These are phyloP conservation scores for Petrosia ficiformis DNA, from an alignment of 37 sponge, comb jelly and placozoan species.

Conservation along the genomic window DNA sequence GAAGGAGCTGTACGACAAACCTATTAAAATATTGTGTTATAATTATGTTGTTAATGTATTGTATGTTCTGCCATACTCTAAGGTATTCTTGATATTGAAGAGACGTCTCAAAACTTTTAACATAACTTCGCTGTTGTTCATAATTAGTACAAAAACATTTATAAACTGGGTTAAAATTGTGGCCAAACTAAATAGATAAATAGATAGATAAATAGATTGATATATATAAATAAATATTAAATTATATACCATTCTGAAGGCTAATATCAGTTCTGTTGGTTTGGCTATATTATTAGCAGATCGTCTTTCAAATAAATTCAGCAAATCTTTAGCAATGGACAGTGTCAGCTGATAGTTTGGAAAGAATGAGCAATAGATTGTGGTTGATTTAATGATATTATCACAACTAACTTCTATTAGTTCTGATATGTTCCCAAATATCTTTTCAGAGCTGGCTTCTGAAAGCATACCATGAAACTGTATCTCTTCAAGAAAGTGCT, in stretches of 20 bases:
- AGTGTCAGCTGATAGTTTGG: conserved; percentile 40
- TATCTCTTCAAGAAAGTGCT: conserved; percentile 42
- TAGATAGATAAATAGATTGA: not conserved
- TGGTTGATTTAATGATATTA: not conserved
- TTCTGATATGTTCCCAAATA: conserved; percentile 57
- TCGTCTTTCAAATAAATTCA: conserved; percentile 36
- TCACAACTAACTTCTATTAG: conserved; percentile 26
- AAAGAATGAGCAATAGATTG: not conserved
- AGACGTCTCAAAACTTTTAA: conserved; percentile 23
- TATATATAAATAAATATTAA: not conserved
- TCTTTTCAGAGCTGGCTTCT: conserved; percentile 35
- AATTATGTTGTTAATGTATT: not conserved
- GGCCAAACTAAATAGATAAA: conserved; percentile 48
- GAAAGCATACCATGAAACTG: conserved; percentile 39
- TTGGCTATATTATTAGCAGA: conserved; percentile 7
- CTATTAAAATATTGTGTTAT: not conserved
- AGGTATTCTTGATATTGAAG: conserved; percentile 35
- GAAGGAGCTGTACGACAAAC: conserved; percentile 16
- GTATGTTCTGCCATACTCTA: not conserved
- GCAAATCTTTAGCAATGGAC: conserved; percentile 22
- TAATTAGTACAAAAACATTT: conserved; percentile 54
- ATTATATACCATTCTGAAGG: conserved; percentile 44
- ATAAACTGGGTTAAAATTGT: conserved; percentile 62
- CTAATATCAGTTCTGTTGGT: conserved; percentile 31
- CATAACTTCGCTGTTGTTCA: conserved; percentile 44